Percentiles rank a stretch among this genome's conserved stretches.
Evolutionary conservation across 2,797 vertebrate genomes (phyloP).

Genomic region (Oreortyx pictus): DNA sequence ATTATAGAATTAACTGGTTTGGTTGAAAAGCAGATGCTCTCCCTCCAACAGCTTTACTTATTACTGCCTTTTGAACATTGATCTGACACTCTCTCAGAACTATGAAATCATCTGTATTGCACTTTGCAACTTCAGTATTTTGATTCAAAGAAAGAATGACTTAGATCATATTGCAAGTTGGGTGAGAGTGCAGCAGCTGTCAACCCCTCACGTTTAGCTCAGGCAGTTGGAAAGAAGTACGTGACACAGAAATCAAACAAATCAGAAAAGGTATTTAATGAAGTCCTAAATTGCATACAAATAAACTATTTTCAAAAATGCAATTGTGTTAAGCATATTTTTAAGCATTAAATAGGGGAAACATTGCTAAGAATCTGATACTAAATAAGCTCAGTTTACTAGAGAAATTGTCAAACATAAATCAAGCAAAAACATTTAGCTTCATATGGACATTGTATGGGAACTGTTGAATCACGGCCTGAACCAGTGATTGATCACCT

Average conservation of each 20-base stretch:
- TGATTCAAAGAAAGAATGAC: background rate
- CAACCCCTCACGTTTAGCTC: background rate
- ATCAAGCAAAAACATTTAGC: background rate
- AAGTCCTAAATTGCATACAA: background rate
- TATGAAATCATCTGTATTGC: background rate
- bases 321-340: background rate
- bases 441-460: background rate
- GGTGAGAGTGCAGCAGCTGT: background rate
- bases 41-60: background rate
- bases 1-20: background rate
- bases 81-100: background rate
- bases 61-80: background rate
- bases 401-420: background rate
- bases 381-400: background rate
- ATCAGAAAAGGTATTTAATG: rapidly evolving
- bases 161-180: background rate
- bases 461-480: too few relatives aligned
- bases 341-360: background rate
- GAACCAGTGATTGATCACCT: too few relatives aligned
- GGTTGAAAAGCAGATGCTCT: background rate
- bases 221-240: background rate
- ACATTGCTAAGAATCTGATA: background rate
- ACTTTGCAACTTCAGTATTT: background rate
- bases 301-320: background rate
- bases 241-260: background rate